phyloP scores from a whole-genome alignment of 2,888 invertebrate species.

The Diarsia dahlii region DNA sequence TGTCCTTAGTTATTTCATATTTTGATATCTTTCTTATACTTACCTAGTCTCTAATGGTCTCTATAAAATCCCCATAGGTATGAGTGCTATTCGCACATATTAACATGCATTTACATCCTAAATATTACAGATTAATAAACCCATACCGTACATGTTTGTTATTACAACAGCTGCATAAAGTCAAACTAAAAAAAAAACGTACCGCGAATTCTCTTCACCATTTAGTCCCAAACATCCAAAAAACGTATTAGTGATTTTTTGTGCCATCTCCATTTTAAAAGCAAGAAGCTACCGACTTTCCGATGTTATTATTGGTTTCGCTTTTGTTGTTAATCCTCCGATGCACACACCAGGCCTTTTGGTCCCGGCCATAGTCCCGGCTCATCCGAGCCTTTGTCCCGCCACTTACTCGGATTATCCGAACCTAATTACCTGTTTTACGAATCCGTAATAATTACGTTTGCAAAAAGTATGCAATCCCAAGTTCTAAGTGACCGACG shows the following conservation, averaged over 20 bases:
- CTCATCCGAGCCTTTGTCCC: conserved; percentile 82
- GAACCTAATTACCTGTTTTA: conserved; percentile 88
- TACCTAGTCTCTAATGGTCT: background rate
- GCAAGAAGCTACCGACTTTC: conserved; percentile 90
- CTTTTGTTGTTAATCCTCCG: conserved; percentile 83
- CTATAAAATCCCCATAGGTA: background rate
- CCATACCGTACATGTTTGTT: conserved; percentile 68
- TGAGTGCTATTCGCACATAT: conserved; percentile 14
- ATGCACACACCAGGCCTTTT: conserved; percentile 80
- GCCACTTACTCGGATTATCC: conserved; percentile 86
- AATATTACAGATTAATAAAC: conserved; percentile 66
- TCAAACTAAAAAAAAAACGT: conserved; percentile 68
- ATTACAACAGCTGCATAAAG: conserved; percentile 75
- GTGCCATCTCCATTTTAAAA: conserved; percentile 78
- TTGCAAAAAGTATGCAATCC: conserved; percentile 78
- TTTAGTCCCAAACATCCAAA: conserved; percentile 70
- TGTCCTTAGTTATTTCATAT: background rate
- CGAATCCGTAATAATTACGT: conserved; percentile 84
- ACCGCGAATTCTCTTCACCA: conserved; percentile 69
- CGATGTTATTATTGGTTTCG: conserved; percentile 85
- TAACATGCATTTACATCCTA: conserved; percentile 48
- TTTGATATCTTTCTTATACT: background rate
- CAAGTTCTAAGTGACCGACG: conserved; percentile 80
- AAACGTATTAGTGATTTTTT: conserved; percentile 79
- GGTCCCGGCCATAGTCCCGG: conserved; percentile 75